phyloP scores from a whole-genome alignment of 1,140 invertebrate genomes.

The Saxidomus purpurata region DNA sequence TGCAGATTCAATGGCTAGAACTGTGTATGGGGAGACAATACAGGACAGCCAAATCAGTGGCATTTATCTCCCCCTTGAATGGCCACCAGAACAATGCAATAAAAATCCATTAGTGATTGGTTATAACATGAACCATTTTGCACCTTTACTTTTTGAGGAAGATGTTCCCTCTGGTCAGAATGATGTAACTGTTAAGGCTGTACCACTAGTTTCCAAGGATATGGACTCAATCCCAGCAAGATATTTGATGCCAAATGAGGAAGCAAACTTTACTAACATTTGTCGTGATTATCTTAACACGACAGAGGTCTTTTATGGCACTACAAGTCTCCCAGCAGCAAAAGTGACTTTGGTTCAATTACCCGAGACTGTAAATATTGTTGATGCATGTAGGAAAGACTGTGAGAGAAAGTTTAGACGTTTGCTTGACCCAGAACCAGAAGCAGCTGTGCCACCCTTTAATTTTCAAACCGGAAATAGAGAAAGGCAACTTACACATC shows the following conservation, averaged over 20 bases:
- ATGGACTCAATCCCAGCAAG: conserved; percentile 73
- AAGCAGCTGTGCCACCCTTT: background rate
- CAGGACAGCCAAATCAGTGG: conserved; percentile 90
- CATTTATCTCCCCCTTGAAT: conserved; percentile 94
- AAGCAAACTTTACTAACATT: conserved; percentile 71
- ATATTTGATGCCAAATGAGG: conserved; percentile 79
- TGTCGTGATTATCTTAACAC: conserved; percentile 78
- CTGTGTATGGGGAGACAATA: conserved; percentile 87
- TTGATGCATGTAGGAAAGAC: conserved; percentile 68
- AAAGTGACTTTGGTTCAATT: conserved; percentile 66
- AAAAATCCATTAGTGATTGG: conserved; percentile 89
- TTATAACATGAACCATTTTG: conserved; percentile 95
- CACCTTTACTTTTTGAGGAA: conserved; percentile 89
- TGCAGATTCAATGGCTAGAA: conserved; percentile 88
- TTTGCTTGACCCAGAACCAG: background rate
- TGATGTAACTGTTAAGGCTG: conserved; percentile 24
- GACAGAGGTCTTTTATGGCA: conserved; percentile 73
- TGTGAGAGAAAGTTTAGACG: conserved; percentile 63
- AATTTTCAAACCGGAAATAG: background rate
- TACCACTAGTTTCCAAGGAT: conserved; percentile 78
- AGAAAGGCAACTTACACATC: background rate
- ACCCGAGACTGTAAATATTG: conserved; percentile 72
- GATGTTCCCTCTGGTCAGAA: conserved; percentile 9
- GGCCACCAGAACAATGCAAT: conserved; percentile 89
- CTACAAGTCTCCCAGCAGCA: conserved; percentile 71